Conservation (phyloP, 2,797 vertebrate genomes). For the Pantherophis vulpinus region DNA sequence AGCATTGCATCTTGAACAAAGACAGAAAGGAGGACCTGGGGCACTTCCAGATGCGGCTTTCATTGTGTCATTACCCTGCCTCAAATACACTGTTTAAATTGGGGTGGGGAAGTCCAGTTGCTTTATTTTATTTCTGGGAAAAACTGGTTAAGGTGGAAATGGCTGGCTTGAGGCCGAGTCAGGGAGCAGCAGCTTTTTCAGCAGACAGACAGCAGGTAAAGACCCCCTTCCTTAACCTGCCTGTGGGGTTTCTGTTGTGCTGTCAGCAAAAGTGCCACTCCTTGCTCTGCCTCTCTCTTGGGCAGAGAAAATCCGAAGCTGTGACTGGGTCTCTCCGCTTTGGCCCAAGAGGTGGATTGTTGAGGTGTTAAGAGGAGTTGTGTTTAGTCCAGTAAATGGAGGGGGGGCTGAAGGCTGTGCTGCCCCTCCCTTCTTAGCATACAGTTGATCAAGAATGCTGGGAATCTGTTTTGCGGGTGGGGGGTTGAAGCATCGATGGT, state of each 20-base stretch:
- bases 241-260: neutral
- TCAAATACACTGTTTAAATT: neutral
- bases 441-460: neutral
- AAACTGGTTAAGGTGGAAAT: neutral
- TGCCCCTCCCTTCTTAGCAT: neutral
- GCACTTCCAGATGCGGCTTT: neutral
- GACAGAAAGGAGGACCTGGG: neutral
- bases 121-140: neutral
- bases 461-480: neutral
- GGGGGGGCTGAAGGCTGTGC: neutral
- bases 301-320: neutral
- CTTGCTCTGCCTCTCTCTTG: neutral
- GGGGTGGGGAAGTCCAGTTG: too few species aligned
- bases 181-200: neutral
- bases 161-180: neutral
- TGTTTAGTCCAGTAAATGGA: neutral
- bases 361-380: neutral
- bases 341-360: neutral
- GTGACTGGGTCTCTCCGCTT: too few species aligned
- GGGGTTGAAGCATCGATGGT: neutral
- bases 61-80: neutral
- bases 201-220: neutral
- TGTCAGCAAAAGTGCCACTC: neutral
- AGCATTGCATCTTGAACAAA: slow-evolving; percentile 8
- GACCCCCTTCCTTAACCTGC: neutral